phyloP scores from a whole-genome alignment of 2,797 vertebrate species.

The Syngnathus acus region DNA sequence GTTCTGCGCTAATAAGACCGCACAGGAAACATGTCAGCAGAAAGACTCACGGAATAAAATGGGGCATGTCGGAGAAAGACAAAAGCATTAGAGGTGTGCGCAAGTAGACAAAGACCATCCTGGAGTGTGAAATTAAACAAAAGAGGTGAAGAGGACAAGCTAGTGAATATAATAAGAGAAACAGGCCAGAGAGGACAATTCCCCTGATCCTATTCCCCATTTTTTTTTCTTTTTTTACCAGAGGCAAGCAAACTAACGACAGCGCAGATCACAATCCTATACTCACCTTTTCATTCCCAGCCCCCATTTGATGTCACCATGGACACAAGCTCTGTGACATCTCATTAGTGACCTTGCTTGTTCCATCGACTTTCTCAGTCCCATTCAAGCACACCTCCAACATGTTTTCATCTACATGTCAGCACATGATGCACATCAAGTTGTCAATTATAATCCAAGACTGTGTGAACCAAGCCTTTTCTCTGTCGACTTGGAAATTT shows the following conservation, averaged over 20 bases:
- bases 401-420: neutral
- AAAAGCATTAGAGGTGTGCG: constrained; percentile 1
- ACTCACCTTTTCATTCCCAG: neutral
- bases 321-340: neutral
- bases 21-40: constrained; percentile 7
- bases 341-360: neutral
- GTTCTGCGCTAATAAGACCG: constrained; percentile 30
- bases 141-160: constrained; percentile 20
- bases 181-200: constrained; percentile 44
- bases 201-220: neutral
- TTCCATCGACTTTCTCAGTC: neutral
- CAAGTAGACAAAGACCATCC: constrained; percentile 8
- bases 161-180: constrained; percentile 42
- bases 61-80: neutral
- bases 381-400: neutral
- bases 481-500: neutral
- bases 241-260: constrained; percentile 17
- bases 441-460: neutral
- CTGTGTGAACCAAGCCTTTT: neutral
- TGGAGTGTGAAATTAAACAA: constrained; percentile 33
- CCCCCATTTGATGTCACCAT: neutral
- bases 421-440: neutral
- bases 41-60: constrained; percentile 8
- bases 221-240: constrained; percentile 6
- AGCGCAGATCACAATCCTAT: constrained; percentile 20